Evolutionary conservation across 2,888 invertebrate species (phyloP), one percentile per base, ranked within the genome.

Genomic region (Bellardia bayeri): DNA sequence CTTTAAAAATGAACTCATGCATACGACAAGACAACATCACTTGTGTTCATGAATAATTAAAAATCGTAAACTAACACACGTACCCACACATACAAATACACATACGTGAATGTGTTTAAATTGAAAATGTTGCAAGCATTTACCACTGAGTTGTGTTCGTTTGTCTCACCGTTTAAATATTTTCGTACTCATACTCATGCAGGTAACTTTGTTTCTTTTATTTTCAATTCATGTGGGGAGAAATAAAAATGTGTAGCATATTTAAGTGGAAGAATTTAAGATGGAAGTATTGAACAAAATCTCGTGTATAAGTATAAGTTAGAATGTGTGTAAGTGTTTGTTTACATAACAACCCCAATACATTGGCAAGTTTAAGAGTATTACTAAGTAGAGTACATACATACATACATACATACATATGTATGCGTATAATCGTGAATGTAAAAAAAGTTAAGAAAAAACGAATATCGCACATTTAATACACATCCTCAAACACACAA

Each of bases 11-110:
- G 63, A 68, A 71, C 61, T 79, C 79, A 79, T 79, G 79, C 79
- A 85, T 68, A 61, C 74, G 68, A 74, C 79, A 80, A n/a, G 61
- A 74, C 79, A 85, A 13, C 49, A 68, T 80, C 79, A 80, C 68
- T 74, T 79, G 84, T 79, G 79, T 68, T 85, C 84, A 74, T 79
- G 84, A 85, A 74, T 85, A 85, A 85, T 85, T 79, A 79, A 80
- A 85, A 79, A 74, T 72, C 49, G 30, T 45, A 61, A 45, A 69
- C 56, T 33, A 11, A 56, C 23, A 61, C 45, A 61, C 42, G 42
- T n/a, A 45, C 33, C 6, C 11, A 8, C 37, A 2, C 11, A 8
- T 14, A 2, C 49, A 71, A 16, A 54, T 45, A 45, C 45, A 45
- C 45, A 45, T 45, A 45, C 11, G 45, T 11, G 3, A 37, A 11